Evolutionary conservation across 1,140 invertebrate genomes (phyloP), one percentile per base, ranked within the genome.

Genomic region (Drosophila takahashii): DNA sequence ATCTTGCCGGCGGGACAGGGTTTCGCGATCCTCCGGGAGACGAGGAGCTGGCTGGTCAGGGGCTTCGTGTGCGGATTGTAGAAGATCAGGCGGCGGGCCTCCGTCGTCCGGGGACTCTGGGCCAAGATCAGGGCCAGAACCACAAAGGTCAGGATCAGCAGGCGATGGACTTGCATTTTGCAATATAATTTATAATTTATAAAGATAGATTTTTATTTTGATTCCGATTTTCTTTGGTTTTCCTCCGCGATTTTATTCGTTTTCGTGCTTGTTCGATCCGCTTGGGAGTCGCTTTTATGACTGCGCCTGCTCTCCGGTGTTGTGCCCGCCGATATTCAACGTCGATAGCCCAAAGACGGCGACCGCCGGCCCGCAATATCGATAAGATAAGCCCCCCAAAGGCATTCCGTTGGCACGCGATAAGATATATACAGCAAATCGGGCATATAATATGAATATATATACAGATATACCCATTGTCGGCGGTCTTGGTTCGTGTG

Each of bases 1-100:
- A 91, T 89, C 41, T 81, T 81, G 0, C 90, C 90, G 13, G 59
- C 60, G 4, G 86, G 90, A 67, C 90, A 91, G 2, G 90, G 90
- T 3, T 48, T 56, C 15, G 73, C 36, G 1, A 78, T 32, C 9
- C 58, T 74, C 6, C 76, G 64, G 7, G 86, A 90, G 11, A 85
- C 58, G 22, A 91, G 76, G 29, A 91, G 62, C 53, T 91, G 90
- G 18, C 83, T 66, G n/a, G 66, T 79, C 0, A 74, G 27, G 0
- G 87, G 73, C 0, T 44, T 64, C 15, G 73, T 70, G 13, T 75
- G 45, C 6, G 75, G 73, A 50, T 60, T 86, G 42, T 76, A 91
- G 60, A 91, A 91, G 53, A 91, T 81, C 5, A 91, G 62, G 1
- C 74, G 69, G 0, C 56, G 67, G 15, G 77, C 76, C 34, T 77